Evolutionary conservation across 2,888 invertebrate species (phyloP).

Genomic region (Leistus spinibarbis): DNA sequence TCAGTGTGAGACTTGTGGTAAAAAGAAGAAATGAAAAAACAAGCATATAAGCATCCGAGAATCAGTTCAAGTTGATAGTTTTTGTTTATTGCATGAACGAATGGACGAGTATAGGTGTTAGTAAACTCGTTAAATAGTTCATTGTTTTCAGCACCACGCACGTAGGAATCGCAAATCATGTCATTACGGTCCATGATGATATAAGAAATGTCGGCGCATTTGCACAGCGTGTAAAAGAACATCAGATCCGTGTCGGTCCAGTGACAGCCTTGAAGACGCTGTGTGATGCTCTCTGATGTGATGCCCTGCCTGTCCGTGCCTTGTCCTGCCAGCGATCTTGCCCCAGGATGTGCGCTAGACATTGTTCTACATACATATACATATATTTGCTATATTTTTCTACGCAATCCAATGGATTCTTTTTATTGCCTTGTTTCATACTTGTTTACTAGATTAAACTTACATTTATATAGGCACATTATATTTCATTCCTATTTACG

Average conservation of each 20-base stretch:
- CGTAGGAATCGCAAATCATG: neutral
- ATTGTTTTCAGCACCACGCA: neutral
- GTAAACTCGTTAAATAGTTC: neutral
- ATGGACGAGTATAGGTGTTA: neutral
- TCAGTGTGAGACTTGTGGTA: neutral
- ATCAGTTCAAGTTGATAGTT: neutral
- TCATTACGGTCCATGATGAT: constrained; percentile 5
- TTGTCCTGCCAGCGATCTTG: neutral
- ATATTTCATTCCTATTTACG: no score
- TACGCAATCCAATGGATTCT: neutral
- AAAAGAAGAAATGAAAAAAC: no score
- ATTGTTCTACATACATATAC: constrained; percentile 11
- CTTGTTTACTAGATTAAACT: neutral
- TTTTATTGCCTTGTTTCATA: neutral
- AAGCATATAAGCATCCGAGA: neutral
- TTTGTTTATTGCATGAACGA: neutral
- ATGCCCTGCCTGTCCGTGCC: no score
- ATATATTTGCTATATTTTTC: neutral
- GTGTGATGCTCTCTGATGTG: neutral
- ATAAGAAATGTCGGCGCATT: constrained; percentile 5
- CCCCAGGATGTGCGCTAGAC: constrained; percentile 31
- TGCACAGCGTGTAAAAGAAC: neutral
- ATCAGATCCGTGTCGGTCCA: constrained; percentile 23
- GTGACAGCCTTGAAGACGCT: constrained; percentile 13
- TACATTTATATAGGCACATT: no score